Evolutionary conservation across 2,113 vertebrate species (phyloP), one percentile per base, ranked within the genome.

Genomic region (Alligator mississippiensis): DNA sequence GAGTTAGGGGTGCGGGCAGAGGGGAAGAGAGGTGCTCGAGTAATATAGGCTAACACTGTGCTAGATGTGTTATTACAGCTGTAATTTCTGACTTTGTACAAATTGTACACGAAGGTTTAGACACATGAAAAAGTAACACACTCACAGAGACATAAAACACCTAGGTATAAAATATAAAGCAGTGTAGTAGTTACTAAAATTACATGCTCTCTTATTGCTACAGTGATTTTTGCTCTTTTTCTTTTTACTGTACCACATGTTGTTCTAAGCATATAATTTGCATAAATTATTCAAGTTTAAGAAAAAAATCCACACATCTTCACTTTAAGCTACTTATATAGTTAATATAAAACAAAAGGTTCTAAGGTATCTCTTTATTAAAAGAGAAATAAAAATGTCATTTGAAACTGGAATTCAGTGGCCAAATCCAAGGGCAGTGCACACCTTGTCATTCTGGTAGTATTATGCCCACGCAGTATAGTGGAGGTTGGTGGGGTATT

Each of bases 201-300:
- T 95, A 96, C 97, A 96, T 96, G 96, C 93, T 98, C 95, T 97
- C 97, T 97, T 96, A 93, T 96, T 97, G 93, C 92, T 97, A 96
- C 91, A 97, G 96, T 98, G 97, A 98, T 98, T 98, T 98, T 98
- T 98, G 97, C 97, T 97, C 95, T 98, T 97, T 96, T 96, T 86
- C 82, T 96, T 95, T 97, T 97, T 88, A 97, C 96, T 96, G 94
- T 96, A 95, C 96, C 93, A 97, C 94, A 98, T 97, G 96, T 98
- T 97, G 96, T 97, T 97, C 96, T 98, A 98, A 97, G 93, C 96
- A 96, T 97, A 97, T 97, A 95, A 94, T 97, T 97, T 96, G 93
- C 95, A 96, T 97, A 97, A 96, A 97, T 97, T 96, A 97, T 96
- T 98, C 96, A 97, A 95, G 97, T 97, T 97, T 98, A 94, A 97